phyloP scores from a whole-genome alignment of 2,888 invertebrate species.

The Papilio protenor region DNA sequence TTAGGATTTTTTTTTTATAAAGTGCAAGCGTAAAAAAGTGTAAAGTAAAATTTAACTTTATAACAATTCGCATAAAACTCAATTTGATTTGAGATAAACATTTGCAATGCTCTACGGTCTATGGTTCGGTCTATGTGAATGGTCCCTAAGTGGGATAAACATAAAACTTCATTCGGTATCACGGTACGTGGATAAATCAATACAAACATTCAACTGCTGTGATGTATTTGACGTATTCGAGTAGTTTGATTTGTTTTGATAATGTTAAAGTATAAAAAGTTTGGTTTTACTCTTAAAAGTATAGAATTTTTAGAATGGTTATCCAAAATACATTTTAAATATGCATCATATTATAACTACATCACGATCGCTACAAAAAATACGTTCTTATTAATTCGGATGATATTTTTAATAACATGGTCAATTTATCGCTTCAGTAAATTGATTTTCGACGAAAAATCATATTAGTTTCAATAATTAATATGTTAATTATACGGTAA shows the following conservation, averaged over 20 bases:
- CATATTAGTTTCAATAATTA: not conserved
- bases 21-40: no score
- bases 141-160: not conserved
- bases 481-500: not conserved
- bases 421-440: not conserved
- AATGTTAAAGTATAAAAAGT: not conserved
- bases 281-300: not conserved
- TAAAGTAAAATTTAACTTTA: no score
- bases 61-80: no score
- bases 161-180: constrained; percentile 1
- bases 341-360: no score
- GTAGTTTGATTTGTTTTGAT: not conserved
- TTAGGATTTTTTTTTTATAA: no score
- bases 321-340: no score
- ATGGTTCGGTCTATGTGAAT: not conserved
- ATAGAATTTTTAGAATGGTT: not conserved
- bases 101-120: no score
- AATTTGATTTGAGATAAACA: no score
- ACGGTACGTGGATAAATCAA: constrained; percentile 16
- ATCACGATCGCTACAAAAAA: not conserved
- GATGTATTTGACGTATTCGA: constrained; percentile 15
- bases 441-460: constrained; percentile 10
- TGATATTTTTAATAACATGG: not conserved
- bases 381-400: not conserved
- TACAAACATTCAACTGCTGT: not conserved